These are phyloP conservation scores for Schizopygopsis pylzovi DNA, from an alignment of 2,797 vertebrate genomes.

Conservation along the genomic window DNA sequence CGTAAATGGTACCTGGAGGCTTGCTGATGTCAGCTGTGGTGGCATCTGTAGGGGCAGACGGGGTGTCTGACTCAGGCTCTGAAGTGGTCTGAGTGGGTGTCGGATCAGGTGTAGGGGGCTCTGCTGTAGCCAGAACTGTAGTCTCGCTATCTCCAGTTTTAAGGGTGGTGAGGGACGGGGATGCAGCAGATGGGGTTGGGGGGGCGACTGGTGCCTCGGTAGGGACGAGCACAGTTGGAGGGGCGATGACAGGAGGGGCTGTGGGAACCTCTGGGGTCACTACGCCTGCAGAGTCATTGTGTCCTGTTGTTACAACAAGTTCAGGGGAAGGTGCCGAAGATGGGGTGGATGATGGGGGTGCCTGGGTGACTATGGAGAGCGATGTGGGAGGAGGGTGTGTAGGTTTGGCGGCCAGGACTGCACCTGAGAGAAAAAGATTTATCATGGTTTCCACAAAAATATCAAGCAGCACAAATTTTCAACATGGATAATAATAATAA, in stretches of 20 bases:
- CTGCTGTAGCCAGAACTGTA: not conserved
- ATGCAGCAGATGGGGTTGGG: not conserved
- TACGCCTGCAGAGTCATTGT: constrained; percentile 10
- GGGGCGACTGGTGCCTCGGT: constrained; percentile 30
- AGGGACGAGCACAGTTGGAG: constrained; percentile 35
- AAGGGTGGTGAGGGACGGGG: not conserved
- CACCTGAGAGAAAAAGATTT: constrained; percentile 43
- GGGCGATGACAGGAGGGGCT: constrained; percentile 25
- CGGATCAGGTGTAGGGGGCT: not conserved
- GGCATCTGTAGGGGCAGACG: constrained; percentile 35
- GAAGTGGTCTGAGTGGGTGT: not conserved
- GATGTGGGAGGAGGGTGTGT: constrained; percentile 53
- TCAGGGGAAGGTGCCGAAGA: constrained; percentile 32
- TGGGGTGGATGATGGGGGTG: constrained; percentile 43
- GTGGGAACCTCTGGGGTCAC: not conserved
- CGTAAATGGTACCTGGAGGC: constrained; percentile 45
- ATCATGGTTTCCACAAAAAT: not conserved
- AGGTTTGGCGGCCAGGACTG: constrained; percentile 62
- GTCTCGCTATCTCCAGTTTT: not conserved
- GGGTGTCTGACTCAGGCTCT: not conserved
- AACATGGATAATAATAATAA: not conserved
- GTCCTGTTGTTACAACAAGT: constrained; percentile 17
- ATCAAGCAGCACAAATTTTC: not conserved
- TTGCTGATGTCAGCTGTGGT: constrained; percentile 51
- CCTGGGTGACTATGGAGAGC: constrained; percentile 29